Percentiles rank a stretch among this genome's conserved stretches.
Evolutionary conservation across 2,113 vertebrate genomes (phyloP).

Genomic region (Acanthochromis polyacanthus): DNA sequence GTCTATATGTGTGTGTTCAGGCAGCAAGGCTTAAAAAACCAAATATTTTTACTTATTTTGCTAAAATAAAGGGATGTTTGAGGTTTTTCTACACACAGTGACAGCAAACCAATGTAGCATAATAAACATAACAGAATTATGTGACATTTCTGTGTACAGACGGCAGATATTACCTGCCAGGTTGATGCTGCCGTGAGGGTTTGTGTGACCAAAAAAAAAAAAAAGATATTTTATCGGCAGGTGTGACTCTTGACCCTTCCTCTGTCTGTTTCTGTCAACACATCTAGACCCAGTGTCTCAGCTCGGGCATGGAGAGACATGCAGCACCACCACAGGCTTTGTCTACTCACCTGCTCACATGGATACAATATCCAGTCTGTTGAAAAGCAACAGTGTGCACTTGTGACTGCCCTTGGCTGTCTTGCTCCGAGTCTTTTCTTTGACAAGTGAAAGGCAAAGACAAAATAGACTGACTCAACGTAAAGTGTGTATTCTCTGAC

Average conservation of each 20-base stretch:
- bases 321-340: conserved; percentile 56
- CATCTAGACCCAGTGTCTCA: conserved; percentile 43
- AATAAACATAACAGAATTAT: too few relatives aligned
- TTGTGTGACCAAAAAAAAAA: conserved; percentile 17
- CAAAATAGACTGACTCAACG: background rate
- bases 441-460: conserved; percentile 1
- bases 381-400: conserved; percentile 18
- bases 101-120: background rate
- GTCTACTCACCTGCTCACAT: conserved; percentile 77
- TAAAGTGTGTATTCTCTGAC: conserved; percentile 7
- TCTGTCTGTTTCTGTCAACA: conserved; percentile 76
- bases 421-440: conserved; percentile 11
- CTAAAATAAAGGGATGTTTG: background rate
- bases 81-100: background rate
- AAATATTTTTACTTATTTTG: background rate
- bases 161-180: conserved; percentile 25
- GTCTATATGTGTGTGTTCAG: background rate
- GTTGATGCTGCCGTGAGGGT: background rate
- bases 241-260: conserved; percentile 79
- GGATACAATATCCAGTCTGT: conserved; percentile 60
- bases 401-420: conserved; percentile 9
- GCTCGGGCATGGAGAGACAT: conserved; percentile 67
- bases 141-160: conserved; percentile 2
- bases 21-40: background rate
- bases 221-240: conserved; percentile 68